A percentile compares a stretch with the other conserved stretches of the same genome.
Conservation (phyloP, 2,888 invertebrate species). For the Andrena praecox region DNA sequence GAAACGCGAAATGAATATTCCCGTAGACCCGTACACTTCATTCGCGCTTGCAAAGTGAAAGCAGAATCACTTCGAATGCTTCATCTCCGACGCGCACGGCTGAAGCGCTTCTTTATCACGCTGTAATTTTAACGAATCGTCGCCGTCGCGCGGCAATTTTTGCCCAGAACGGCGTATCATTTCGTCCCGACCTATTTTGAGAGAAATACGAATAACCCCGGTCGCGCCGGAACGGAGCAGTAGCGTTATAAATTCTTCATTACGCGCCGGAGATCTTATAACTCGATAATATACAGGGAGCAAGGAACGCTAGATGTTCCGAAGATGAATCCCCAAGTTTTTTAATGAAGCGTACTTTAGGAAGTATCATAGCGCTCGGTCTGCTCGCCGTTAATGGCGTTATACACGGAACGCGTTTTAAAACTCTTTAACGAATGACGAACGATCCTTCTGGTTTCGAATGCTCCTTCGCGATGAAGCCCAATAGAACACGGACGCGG, state of each 20-base stretch:
- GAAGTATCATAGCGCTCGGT: constrained; percentile 25
- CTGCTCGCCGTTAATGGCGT: constrained; percentile 28
- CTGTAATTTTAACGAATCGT: constrained; percentile 20
- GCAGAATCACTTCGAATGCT: too few relatives aligned
- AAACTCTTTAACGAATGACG: constrained; percentile 43
- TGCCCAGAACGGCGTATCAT: neutral
- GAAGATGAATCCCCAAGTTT: constrained; percentile 40
- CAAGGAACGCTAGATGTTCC: constrained; percentile 17
- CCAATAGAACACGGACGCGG: neutral
- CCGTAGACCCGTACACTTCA: too few relatives aligned
- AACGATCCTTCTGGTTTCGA: constrained; percentile 8
- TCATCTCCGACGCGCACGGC: neutral
- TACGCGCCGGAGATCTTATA: constrained; percentile 27
- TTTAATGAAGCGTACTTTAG: constrained; percentile 52
- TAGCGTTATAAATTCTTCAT: constrained; percentile 39
- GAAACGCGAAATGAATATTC: neutral
- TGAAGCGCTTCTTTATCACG: constrained; percentile 19
- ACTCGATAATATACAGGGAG: constrained; percentile 30
- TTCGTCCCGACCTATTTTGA: constrained; percentile 10
- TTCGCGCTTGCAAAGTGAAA: too few relatives aligned
- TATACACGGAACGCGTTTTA: constrained; percentile 39
- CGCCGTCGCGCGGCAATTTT: neutral
- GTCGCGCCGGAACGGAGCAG: neutral
- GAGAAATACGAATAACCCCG: constrained; percentile 27
- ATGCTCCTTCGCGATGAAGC: constrained; percentile 1